Percentiles rank a stretch among this genome's conserved stretches.
Evolutionary conservation across 2,113 vertebrate species (phyloP).

Genomic region (Anhinga anhinga): DNA sequence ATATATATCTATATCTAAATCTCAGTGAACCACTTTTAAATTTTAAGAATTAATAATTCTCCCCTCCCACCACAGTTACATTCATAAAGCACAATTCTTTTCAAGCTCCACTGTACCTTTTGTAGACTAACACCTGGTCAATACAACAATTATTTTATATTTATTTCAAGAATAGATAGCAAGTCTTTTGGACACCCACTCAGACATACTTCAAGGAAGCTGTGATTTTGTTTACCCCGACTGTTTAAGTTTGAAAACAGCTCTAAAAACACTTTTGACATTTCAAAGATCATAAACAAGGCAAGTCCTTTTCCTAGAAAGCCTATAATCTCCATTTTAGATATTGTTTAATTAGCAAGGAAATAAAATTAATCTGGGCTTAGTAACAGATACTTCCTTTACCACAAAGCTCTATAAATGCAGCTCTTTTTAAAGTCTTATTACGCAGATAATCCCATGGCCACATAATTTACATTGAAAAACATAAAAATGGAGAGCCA

Average conservation of each 20-base stretch:
- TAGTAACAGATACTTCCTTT: not conserved
- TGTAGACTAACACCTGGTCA: not conserved
- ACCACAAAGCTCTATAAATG: not conserved
- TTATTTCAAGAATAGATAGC: not conserved
- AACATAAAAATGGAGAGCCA: not conserved
- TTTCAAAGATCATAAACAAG: not conserved
- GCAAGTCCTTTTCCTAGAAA: not conserved
- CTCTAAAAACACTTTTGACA: not conserved
- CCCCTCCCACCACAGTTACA: not conserved
- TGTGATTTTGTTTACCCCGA: not conserved
- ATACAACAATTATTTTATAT: not conserved
- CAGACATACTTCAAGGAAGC: not conserved
- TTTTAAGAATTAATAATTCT: not conserved
- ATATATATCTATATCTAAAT: not conserved
- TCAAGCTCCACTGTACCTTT: not conserved
- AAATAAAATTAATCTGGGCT: not conserved
- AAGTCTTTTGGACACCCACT: not conserved
- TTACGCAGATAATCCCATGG: not conserved
- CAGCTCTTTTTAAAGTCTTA: not conserved
- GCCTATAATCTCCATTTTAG: not conserved
- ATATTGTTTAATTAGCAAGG: not conserved
- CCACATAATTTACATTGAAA: not conserved
- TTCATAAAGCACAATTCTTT: not conserved
- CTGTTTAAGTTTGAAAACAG: not conserved
- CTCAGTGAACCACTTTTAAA: not conserved